Evolutionary conservation across 2,797 vertebrate species (phyloP).

Genomic region (Chelonia mydas): DNA sequence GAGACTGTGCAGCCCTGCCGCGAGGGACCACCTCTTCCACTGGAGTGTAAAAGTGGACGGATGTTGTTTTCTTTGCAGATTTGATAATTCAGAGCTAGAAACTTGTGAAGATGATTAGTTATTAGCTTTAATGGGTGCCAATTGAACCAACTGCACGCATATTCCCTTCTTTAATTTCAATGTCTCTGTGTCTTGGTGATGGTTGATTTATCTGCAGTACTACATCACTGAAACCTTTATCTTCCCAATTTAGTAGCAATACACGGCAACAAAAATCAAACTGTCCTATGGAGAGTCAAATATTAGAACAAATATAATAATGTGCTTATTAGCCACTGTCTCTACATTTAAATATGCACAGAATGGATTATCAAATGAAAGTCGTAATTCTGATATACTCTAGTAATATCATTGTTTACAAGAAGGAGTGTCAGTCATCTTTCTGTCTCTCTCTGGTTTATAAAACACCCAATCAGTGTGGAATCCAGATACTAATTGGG

Average conservation of each 20-base stretch:
- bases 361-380: constrained; percentile 34
- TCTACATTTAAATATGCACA: constrained; percentile 52
- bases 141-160: constrained; percentile 55
- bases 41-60: constrained; percentile 93
- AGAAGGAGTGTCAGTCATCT: neutral
- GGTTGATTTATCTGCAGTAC: constrained; percentile 58
- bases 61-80: constrained; percentile 91
- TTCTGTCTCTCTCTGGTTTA: constrained; percentile 3
- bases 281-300: constrained; percentile 65
- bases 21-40: constrained; percentile 93
- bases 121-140: constrained; percentile 83
- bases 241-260: constrained; percentile 76
- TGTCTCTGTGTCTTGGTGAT: constrained; percentile 52
- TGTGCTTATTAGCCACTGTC: constrained; percentile 69
- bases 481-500: neutral
- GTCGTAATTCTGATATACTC: neutral
- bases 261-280: constrained; percentile 64
- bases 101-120: constrained; percentile 81
- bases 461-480: neutral
- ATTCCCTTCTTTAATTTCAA: constrained; percentile 77
- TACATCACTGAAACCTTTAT: constrained; percentile 66
- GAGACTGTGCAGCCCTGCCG: constrained; percentile 89
- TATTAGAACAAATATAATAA: constrained; percentile 63
- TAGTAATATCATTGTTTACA: neutral
- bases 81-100: constrained; percentile 84